Evolutionary conservation across 2,888 invertebrate genomes (phyloP), one percentile per base, ranked within the genome.

Genomic region (Bombylius discolor): DNA sequence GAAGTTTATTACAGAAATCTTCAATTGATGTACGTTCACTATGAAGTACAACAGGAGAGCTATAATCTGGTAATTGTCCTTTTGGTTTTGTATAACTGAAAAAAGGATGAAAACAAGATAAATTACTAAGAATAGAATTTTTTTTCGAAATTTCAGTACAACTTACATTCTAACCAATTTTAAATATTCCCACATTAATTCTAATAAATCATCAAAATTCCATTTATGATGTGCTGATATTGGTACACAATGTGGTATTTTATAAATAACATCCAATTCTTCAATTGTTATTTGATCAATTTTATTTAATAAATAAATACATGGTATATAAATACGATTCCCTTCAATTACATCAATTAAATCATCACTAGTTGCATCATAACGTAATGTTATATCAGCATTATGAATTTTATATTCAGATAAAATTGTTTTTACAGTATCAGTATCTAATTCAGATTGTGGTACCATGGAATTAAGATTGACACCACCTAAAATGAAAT

Each of bases 211-310:
- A 70, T 99, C 99, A 71, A 99, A 99, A 75, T 99, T 99, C 99
- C 99, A 99, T 70, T 90, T 90, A 75, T 99, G 97, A 77, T 99
- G 98, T 31, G 99, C 99, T 33, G 98, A 99, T 64, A 99, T 97
- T 0, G 99, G 99, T n/a, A 99, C 98, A 70, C 96, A 96, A 74
- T 99, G 99, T 0, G 99, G 99, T 67, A 99, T 95, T 78, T 95
- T 95, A 77, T 98, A 99, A 67, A 99, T 98, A 36, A 99, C 88
- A 59, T 99, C 99, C 68, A 93, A 73, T 75, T 99, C 99, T 79
- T 97, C 90, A 70, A 92, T 89, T 71, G 89, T 90, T 70, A 93
- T 93, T 78, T 93, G 92, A 84, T 93, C 92, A 69, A 99, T 99
- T 80, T 99, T 99, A 76, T 99, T 99, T 52, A 99, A 83, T 63